A percentile compares a stretch with the other conserved stretches of the same genome.
Conservation (phyloP, 2,797 vertebrate genomes). For the Ceyx erithaca region DNA sequence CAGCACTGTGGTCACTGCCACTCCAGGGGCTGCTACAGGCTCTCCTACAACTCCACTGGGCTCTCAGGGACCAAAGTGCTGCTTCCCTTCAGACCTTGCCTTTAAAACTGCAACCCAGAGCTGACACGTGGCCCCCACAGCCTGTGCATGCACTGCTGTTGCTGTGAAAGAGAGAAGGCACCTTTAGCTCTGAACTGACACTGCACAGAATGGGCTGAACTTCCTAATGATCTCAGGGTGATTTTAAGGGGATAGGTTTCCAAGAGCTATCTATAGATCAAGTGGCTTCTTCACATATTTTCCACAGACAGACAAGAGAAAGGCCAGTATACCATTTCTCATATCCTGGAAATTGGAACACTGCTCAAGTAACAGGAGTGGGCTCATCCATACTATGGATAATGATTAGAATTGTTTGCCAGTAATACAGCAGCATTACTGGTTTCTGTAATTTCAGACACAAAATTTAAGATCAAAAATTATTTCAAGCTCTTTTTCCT, state of each 20-base stretch:
- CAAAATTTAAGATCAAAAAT: not conserved
- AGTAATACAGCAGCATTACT: not conserved
- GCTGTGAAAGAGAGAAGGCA: not conserved
- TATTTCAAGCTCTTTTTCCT: slow-evolving; percentile 17
- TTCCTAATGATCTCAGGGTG: not conserved
- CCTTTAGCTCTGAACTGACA: not conserved
- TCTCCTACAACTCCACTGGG: not conserved
- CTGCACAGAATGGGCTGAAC: not conserved
- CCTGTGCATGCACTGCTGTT: not conserved
- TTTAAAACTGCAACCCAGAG: not conserved
- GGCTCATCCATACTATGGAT: not conserved
- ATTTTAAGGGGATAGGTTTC: slow-evolving; percentile 15
- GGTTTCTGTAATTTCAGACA: not conserved
- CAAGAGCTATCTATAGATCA: slow-evolving; percentile 55
- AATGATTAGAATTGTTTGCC: not conserved
- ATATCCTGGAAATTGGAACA: not conserved
- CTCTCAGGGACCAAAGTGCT: not conserved
- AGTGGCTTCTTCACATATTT: slow-evolving; percentile 29
- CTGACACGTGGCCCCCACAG: not conserved
- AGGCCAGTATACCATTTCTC: not conserved
- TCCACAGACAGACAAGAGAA: not conserved
- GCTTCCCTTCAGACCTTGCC: not conserved
- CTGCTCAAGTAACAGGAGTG: not conserved
- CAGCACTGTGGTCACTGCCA: not conserved
- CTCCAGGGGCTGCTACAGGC: accelerated